These are phyloP conservation scores for Todus mexicanus DNA, from an alignment of 2,797 vertebrate genomes.

Conservation along the genomic window DNA sequence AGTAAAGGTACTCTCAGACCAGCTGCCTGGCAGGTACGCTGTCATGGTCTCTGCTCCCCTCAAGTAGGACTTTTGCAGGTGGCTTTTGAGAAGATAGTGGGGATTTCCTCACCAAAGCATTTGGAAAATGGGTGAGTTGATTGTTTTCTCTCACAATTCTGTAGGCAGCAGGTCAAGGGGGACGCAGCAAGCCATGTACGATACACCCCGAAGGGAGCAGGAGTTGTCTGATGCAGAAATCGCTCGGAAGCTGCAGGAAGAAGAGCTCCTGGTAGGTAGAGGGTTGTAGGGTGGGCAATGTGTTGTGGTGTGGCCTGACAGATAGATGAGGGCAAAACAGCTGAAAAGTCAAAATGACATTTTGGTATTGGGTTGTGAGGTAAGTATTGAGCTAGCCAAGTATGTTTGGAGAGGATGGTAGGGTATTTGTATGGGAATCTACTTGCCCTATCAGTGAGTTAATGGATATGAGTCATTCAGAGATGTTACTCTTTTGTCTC, in stretches of 20 bases:
- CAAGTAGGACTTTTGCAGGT: neutral
- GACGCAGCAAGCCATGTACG: slow-evolving; percentile 73
- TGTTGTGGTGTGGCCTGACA: neutral
- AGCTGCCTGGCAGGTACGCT: neutral
- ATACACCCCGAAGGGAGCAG: slow-evolving; percentile 75
- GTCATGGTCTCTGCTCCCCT: neutral
- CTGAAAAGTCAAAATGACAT: neutral
- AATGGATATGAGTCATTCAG: neutral
- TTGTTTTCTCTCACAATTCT: neutral
- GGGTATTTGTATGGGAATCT: neutral
- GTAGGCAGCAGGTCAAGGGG: slow-evolving; percentile 76
- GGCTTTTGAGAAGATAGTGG: neutral
- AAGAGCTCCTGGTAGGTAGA: slow-evolving; percentile 86
- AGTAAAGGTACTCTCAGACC: neutral
- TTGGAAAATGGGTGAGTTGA: neutral
- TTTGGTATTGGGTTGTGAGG: neutral
- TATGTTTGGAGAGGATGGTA: neutral
- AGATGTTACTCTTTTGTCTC: neutral
- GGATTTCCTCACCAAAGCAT: neutral
- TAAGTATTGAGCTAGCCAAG: neutral
- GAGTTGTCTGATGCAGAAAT: slow-evolving; percentile 92
- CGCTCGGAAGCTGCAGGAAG: slow-evolving; percentile 89
- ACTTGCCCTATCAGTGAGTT: neutral
- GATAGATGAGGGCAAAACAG: neutral
- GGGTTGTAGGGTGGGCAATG: neutral